Evolutionary conservation across 2,797 vertebrate genomes (phyloP).

Genomic region (Schizopygopsis pylzovi): DNA sequence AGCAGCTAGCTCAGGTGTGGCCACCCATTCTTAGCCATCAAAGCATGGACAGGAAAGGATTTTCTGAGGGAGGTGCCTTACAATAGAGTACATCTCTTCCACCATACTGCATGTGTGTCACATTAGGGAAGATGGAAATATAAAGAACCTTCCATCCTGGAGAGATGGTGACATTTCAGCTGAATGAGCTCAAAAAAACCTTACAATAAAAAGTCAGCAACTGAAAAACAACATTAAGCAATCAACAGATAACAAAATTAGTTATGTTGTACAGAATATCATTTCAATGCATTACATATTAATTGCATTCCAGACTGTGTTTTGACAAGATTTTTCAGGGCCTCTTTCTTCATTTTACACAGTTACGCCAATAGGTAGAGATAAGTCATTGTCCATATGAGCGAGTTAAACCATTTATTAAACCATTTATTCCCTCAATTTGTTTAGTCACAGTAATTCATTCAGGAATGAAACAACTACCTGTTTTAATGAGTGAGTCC

Average conservation of each 20-base stretch:
- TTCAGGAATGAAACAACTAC: not conserved
- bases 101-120: slow-evolving; percentile 78
- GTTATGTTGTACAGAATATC: not conserved
- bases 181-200: slow-evolving; percentile 82
- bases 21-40: slow-evolving; percentile 79
- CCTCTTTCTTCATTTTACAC: not conserved
- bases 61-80: slow-evolving; percentile 75
- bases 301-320: not conserved
- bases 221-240: slow-evolving; percentile 10
- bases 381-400: not conserved
- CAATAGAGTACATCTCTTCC: slow-evolving; percentile 78
- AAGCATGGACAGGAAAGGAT: slow-evolving; percentile 80
- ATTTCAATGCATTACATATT: not conserved
- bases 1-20: slow-evolving; percentile 87
- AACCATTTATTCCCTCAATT: not conserved
- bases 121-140: slow-evolving; percentile 54
- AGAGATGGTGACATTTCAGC: slow-evolving; percentile 83
- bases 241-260: not conserved
- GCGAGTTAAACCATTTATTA: not conserved
- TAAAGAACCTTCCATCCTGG: slow-evolving; percentile 84
- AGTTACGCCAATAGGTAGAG: not conserved
- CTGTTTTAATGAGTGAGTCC: not conserved
- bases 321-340: not conserved
- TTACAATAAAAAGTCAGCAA: slow-evolving; percentile 53
- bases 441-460: not conserved